Conservation (phyloP, 2,113 vertebrate genomes). For the Symphodus melops region DNA sequence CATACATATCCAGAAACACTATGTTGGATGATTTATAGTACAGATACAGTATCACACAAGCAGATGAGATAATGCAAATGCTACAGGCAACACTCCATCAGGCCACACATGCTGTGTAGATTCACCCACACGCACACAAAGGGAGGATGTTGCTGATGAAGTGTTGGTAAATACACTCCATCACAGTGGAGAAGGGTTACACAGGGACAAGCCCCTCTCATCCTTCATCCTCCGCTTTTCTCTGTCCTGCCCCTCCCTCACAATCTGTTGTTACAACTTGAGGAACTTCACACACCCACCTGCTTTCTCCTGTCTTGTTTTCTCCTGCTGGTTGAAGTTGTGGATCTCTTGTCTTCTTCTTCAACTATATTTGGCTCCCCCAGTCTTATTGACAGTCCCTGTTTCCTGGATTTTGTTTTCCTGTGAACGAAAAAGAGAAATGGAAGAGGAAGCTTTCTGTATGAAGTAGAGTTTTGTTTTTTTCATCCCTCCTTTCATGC, state of each 20-base stretch:
- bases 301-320: conserved; percentile 5
- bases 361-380: too few relatives aligned
- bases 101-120: conserved; percentile 14
- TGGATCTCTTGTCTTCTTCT: conserved; percentile 14
- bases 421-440: neutral
- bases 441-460: conserved; percentile 31
- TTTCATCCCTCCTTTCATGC: conserved; percentile 12
- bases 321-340: conserved; percentile 14
- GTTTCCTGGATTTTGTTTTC: conserved; percentile 14
- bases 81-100: neutral
- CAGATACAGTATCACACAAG: neutral
- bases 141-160: conserved; percentile 47
- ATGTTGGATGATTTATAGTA: neutral
- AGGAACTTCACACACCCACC: conserved; percentile 26
- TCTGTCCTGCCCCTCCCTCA: conserved; percentile 36
- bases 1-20: neutral
- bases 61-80: neutral
- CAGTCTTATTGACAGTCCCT: neutral
- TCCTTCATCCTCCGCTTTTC: conserved; percentile 49
- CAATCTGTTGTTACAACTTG: conserved; percentile 51
- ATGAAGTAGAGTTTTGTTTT: conserved; percentile 27
- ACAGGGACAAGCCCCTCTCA: conserved; percentile 45
- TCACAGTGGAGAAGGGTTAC: conserved; percentile 56
- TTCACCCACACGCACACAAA: conserved; percentile 25
- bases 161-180: conserved; percentile 58